These are phyloP conservation scores for Potorous gilbertii DNA, from an alignment of 2,797 vertebrate genomes.

Conservation along the genomic window DNA sequence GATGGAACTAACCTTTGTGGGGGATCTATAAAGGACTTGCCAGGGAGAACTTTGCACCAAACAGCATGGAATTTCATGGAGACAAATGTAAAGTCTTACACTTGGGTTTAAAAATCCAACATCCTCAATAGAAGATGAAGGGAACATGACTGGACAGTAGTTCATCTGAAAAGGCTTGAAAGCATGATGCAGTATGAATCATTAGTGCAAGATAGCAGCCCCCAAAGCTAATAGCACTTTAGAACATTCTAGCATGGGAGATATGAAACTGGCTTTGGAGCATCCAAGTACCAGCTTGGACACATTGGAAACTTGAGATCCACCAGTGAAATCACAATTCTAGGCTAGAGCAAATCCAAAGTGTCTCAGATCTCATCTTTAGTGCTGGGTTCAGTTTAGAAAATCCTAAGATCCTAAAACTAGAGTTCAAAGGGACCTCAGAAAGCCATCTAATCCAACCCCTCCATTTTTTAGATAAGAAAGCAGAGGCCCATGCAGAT, in stretches of 20 bases:
- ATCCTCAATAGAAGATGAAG: not conserved
- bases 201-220: not conserved
- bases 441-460: not conserved
- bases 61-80: not conserved
- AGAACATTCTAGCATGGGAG: not conserved
- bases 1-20: not conserved
- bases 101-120: not conserved
- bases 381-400: not conserved
- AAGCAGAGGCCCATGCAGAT: not conserved
- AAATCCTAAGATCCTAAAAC: too few relatives aligned
- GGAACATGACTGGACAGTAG: not conserved
- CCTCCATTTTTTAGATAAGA: not conserved
- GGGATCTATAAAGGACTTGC: not conserved
- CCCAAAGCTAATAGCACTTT: not conserved
- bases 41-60: not conserved
- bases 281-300: not conserved
- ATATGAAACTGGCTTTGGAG: not conserved
- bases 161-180: not conserved
- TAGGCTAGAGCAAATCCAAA: not conserved
- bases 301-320: not conserved
- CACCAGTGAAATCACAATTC: not conserved
- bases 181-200: not conserved
- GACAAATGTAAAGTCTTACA: not conserved
- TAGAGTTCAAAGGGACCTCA: not conserved
- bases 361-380: not conserved